Base-by-base conservation (phyloP, 1,140 invertebrate species). In the Euura lappo region DNA sequence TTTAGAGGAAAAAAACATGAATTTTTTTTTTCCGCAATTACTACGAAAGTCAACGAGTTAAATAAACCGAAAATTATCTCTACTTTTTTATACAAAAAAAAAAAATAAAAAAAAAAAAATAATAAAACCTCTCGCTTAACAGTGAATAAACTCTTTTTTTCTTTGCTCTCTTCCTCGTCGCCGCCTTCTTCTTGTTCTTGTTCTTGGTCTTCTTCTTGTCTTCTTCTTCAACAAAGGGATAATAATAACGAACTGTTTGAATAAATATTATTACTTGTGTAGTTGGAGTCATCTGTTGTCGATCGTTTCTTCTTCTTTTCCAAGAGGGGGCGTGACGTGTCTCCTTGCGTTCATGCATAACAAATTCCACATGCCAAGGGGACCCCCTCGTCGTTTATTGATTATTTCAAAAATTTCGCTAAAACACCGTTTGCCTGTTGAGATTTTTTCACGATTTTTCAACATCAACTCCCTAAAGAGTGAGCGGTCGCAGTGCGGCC, bases 361-460 rank as follows among this genome's bases (percentile, higher is more conserved):
- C 86, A 87, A 87, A 88, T 88, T 88, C 86, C 86, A 87, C 86
- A 87, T 87, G 85, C 86, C 86, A 86, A 87, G 86, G 85, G 82
- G 84, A 84, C 81, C 84, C 85, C 83, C 81, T 60, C 51, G 51
- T 11, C 10, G 6, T 60, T 60, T 60, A 11, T 11, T n/a, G 51
- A 60, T 60, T 60, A 60, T n/a, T 60, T 60, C 51, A 60, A 60
- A 60, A 11, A 60, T n/a, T 60, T 60, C 51, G 51, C 51, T 60
- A 60, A 60, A 60, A 11, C 51, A 60, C 51, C 51, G 13, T 60
- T 11, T 60, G 8, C 51, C 75, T 79, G 79, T 81, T 66, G 72
- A 66, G 68, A 46, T 69, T 45, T 64, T 70, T 77, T 75, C 67
- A 28, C 28, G 28, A 28, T 28, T 28, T 28, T 28, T 28, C 28